Conservation (phyloP, 2,797 vertebrate genomes). For the Garrulus glandarius region DNA sequence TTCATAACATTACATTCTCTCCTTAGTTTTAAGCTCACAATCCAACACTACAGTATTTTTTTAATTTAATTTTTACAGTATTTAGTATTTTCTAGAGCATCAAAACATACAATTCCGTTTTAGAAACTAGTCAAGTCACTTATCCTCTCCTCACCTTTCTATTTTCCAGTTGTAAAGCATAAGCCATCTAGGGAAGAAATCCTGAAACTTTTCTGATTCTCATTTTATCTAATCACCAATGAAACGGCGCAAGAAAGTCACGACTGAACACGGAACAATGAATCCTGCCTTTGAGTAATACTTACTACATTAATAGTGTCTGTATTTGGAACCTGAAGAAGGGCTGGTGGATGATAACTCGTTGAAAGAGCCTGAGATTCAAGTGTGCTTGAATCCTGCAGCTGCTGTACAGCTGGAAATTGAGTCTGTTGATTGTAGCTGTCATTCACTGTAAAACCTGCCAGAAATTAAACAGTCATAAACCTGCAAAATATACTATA, state of each 20-base stretch:
- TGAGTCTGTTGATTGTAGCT: constrained; percentile 84
- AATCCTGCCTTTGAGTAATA: neutral
- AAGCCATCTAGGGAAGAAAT: neutral
- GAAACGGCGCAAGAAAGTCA: neutral
- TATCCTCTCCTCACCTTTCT: neutral
- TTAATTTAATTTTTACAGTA: neutral
- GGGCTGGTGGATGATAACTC: constrained; percentile 87
- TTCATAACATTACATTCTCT: neutral
- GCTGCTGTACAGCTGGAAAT: constrained; percentile 92
- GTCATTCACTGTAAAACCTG: constrained; percentile 91
- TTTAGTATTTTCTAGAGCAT: neutral
- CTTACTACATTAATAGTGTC: constrained; percentile 78
- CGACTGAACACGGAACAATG: neutral
- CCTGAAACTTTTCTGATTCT: neutral
- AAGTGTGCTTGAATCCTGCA: constrained; percentile 98
- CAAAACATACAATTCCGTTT: neutral
- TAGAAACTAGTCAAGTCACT: neutral
- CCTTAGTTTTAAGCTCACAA: neutral
- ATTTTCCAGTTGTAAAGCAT: neutral
- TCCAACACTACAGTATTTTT: neutral
- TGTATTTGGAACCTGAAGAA: constrained; percentile 84
- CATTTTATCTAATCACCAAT: neutral
- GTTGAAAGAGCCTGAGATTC: constrained; percentile 95
- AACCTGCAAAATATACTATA: neutral
- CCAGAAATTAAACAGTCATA: constrained; percentile 19